phyloP scores from a whole-genome alignment of 2,888 invertebrate species.

The Cerceris ruficornis region DNA sequence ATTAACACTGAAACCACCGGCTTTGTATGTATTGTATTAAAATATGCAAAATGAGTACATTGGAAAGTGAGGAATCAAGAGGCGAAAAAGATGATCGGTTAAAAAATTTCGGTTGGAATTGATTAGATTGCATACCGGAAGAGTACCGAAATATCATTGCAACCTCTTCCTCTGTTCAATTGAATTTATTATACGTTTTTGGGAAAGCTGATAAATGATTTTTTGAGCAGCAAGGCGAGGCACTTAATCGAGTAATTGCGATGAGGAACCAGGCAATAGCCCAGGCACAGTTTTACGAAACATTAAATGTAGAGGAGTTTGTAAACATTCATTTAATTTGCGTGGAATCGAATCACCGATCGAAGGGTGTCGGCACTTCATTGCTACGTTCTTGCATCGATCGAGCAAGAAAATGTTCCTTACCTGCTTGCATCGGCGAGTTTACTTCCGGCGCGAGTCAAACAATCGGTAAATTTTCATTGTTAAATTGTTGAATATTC shows the following conservation, averaged over 20 bases:
- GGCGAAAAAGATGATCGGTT: too few relatives aligned
- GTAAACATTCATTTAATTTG: conserved; percentile 57
- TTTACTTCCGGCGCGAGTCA: conserved; percentile 55
- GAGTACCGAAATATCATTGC: too few relatives aligned
- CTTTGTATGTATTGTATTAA: too few relatives aligned
- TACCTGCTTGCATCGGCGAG: conserved; percentile 55
- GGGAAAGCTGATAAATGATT: neutral
- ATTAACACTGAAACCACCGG: too few relatives aligned
- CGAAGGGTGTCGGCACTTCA: conserved; percentile 64
- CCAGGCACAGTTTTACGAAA: conserved; percentile 24
- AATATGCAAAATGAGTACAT: too few relatives aligned
- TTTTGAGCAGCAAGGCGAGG: conserved; percentile 36
- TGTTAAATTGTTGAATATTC: too few relatives aligned
- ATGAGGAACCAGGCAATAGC: conserved; percentile 35
- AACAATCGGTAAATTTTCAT: neutral
- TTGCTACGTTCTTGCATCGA: conserved; percentile 62
- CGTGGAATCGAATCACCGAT: conserved; percentile 49
- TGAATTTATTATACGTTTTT: too few relatives aligned
- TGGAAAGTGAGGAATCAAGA: too few relatives aligned
- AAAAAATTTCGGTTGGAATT: too few relatives aligned
- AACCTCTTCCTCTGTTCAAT: too few relatives aligned
- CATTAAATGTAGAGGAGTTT: conserved; percentile 32
- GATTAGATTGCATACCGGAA: too few relatives aligned
- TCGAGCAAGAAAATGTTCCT: conserved; percentile 29
- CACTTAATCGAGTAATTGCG: conserved; percentile 29